phyloP scores from a whole-genome alignment of 2,888 invertebrate genomes.

The Ormyrus pomaceus region DNA sequence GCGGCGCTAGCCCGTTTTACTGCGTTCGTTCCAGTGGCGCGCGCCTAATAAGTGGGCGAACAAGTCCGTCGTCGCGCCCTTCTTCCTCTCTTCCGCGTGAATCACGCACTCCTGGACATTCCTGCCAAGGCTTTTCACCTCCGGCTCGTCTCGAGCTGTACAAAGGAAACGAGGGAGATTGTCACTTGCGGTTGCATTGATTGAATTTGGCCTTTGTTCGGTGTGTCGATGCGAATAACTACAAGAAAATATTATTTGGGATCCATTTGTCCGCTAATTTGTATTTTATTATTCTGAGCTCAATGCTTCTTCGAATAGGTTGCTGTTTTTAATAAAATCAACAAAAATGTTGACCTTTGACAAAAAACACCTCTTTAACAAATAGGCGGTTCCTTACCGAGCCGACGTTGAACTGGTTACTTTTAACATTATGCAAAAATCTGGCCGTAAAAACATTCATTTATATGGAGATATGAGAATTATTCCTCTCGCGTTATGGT shows the following conservation, averaged over 20 bases:
- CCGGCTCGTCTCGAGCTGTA: neutral
- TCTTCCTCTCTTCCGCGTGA: slow-evolving; percentile 3
- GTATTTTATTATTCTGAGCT: no score
- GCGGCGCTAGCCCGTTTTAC: slow-evolving; percentile 15
- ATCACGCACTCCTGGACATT: slow-evolving; percentile 2
- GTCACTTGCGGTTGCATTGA: neutral
- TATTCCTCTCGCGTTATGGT: neutral
- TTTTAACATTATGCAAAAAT: neutral
- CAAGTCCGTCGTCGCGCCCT: slow-evolving; percentile 51
- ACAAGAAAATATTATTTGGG: no score
- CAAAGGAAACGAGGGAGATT: no score
- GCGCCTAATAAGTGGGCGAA: slow-evolving; percentile 59
- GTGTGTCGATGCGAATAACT: neutral
- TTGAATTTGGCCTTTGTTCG: neutral
- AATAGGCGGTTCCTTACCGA: no score
- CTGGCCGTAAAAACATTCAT: neutral
- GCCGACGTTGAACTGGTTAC: neutral
- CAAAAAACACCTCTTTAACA: no score
- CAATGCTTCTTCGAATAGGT: no score
- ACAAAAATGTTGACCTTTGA: no score
- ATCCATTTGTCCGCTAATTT: no score
- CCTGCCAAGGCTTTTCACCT: neutral
- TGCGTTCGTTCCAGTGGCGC: slow-evolving; percentile 25
- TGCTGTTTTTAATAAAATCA: no score
- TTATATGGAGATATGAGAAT: neutral